Evolutionary conservation across 2,797 vertebrate genomes (phyloP), one percentile per base, ranked within the genome.

Genomic region (Heteromormyrus szaboi): DNA sequence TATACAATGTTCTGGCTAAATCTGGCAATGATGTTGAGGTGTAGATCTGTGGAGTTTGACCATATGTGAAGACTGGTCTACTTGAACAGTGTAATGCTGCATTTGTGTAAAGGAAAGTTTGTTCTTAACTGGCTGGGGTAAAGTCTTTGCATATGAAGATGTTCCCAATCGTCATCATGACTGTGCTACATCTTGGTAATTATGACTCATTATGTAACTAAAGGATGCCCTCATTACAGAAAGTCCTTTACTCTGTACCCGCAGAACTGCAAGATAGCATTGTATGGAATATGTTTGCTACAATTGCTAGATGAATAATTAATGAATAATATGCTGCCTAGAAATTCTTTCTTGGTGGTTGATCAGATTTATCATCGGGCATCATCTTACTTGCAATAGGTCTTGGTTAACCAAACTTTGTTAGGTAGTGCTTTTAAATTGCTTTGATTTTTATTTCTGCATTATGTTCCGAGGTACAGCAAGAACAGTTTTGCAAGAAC

Each of bases 171-270:
- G 33, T 25, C 12, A 22, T 76, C 29, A 79, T 79, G 37, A 79
- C 72, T 79, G 29, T 33, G 72, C 72, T 79, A 19, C 72, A 44
- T 79, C 37, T 44, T 44, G 37, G 72, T 79, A 79, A 79, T 79
- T 79, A 79, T 79, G 72, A n/a, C 17, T 79, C 72, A 79, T 79
- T 79, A 79, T 79, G 37, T 44, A 79, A 79, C 37, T 79, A 44
- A 79, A 79, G 72, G 37, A 37, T 79, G 72, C 37, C 72, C 72
- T 79, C 72, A 79, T 79, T 79, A 79, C 72, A 79, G 72, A 79
- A 79, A 79, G 72, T 79, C 72, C 37, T 79, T 41, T 44, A 29
- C 72, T 79, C 72, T 79, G 72, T 44, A 44, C 37, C 37, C 2
- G 7, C 72, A 44, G 72, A 44, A 44, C 44, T 79, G 72, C 33